A percentile compares a stretch with the other conserved stretches of the same genome.
Conservation (phyloP, 2,888 invertebrate genomes). For the Thyatira batis region DNA sequence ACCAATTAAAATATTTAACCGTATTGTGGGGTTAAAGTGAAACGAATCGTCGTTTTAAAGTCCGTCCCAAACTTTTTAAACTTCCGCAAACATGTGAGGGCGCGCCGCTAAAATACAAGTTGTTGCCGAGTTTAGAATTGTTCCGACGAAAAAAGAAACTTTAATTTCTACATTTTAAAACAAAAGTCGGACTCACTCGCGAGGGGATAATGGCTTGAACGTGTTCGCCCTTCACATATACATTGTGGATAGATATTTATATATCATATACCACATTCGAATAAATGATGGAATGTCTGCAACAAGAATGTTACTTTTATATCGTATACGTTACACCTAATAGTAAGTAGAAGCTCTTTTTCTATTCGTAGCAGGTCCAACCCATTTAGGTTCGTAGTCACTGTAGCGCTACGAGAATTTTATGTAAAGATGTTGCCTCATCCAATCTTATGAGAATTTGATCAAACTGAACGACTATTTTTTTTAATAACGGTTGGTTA, state of each 20-base stretch:
- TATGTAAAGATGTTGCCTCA: too few relatives aligned
- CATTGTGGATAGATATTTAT: conserved; percentile 8
- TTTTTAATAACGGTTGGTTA: too few relatives aligned
- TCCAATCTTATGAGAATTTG: too few relatives aligned
- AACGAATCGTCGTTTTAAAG: conserved; percentile 66
- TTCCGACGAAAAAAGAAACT: conserved; percentile 75
- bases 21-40: conserved; percentile 60
- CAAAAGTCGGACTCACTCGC: conserved; percentile 61
- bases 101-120: conserved; percentile 77
- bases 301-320: too few relatives aligned
- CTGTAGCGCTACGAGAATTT: not conserved
- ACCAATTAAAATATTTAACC: conserved; percentile 69
- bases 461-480: too few relatives aligned
- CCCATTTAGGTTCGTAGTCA: not conserved
- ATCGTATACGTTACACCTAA: not conserved
- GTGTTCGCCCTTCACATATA: conserved; percentile 49
- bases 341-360: not conserved
- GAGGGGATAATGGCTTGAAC: conserved; percentile 70
- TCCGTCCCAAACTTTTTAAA: conserved; percentile 70
- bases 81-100: conserved; percentile 78
- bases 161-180: conserved; percentile 79
- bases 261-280: not conserved
- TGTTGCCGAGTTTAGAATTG: conserved; percentile 75
- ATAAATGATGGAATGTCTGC: not conserved
- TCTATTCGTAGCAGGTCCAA: not conserved